Percentiles rank a stretch among this genome's conserved stretches.
These are phyloP conservation scores for Neofelis nebulosa DNA, from an alignment of 2,113 vertebrate species.

Conservation along the genomic window DNA sequence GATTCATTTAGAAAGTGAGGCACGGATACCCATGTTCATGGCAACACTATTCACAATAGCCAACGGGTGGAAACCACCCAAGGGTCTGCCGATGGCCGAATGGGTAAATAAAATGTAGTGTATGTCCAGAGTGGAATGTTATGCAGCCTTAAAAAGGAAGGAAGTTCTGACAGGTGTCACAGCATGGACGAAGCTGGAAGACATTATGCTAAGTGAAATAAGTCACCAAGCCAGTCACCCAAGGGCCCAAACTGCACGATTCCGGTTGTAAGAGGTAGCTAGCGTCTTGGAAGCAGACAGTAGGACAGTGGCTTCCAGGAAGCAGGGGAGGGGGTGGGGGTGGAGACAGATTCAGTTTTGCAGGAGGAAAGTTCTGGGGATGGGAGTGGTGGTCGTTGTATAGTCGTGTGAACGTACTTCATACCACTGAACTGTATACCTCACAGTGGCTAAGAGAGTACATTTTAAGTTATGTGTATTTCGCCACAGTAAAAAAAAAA, in stretches of 20 bases:
- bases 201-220: neutral
- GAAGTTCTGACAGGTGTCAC: rapidly evolving
- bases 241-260: neutral
- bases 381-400: too few species aligned
- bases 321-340: rapidly evolving
- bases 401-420: neutral
- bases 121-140: neutral
- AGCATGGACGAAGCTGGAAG: neutral
- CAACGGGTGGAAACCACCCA: neutral
- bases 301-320: neutral
- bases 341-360: neutral
- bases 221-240: neutral
- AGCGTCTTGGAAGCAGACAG: neutral
- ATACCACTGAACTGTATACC: neutral
- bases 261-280: too few species aligned
- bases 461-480: neutral
- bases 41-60: neutral
- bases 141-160: neutral
- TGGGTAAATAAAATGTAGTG: neutral
- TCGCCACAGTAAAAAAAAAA: neutral
- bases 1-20: neutral
- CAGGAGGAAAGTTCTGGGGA: neutral
- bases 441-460: neutral
- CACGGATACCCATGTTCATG: neutral
- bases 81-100: rapidly evolving